Evolutionary conservation across 1,140 invertebrate genomes (phyloP).

Genomic region (Mycetomoellerius zeteki): DNA sequence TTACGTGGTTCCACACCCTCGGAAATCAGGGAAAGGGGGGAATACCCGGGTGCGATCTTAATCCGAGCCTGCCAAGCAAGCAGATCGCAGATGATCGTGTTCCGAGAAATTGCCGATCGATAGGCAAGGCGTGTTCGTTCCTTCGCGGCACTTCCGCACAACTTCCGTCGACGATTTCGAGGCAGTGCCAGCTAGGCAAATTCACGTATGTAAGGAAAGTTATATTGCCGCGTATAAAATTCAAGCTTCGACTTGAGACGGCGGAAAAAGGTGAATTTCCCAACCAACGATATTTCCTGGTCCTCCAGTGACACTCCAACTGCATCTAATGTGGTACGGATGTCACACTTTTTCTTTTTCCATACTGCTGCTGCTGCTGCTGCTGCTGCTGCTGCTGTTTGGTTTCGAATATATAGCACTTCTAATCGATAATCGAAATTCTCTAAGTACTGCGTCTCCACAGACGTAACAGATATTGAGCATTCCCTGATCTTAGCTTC

Average conservation of each 20-base stretch:
- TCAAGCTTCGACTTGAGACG: slow-evolving; percentile 26
- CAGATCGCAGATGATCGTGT: slow-evolving; percentile 66
- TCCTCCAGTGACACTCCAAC: slow-evolving; percentile 6
- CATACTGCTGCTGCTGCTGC: not conserved
- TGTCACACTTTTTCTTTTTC: not conserved
- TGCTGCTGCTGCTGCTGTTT: not conserved
- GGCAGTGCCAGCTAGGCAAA: slow-evolving; percentile 6
- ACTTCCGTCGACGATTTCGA: slow-evolving; percentile 20
- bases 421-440: slow-evolving; percentile 69
- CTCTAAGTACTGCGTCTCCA: slow-evolving; percentile 55
- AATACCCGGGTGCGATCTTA: slow-evolving; percentile 62
- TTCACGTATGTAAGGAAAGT: slow-evolving; percentile 31
- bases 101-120: slow-evolving; percentile 53
- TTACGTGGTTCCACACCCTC: slow-evolving; percentile 62
- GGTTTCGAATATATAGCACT: slow-evolving; percentile 39
- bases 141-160: slow-evolving; percentile 3
- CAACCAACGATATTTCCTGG: not conserved
- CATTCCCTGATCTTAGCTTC: too few relatives aligned
- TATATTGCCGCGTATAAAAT: slow-evolving; percentile 39
- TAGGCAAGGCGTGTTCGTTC: slow-evolving; percentile 22
- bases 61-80: slow-evolving; percentile 59
- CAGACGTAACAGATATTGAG: too few relatives aligned
- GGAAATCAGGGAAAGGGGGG: not conserved
- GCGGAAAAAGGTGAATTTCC: not conserved
- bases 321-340: not conserved